These are phyloP conservation scores for Carollia perspicillata DNA, from an alignment of 2,113 vertebrate species.

Conservation along the genomic window DNA sequence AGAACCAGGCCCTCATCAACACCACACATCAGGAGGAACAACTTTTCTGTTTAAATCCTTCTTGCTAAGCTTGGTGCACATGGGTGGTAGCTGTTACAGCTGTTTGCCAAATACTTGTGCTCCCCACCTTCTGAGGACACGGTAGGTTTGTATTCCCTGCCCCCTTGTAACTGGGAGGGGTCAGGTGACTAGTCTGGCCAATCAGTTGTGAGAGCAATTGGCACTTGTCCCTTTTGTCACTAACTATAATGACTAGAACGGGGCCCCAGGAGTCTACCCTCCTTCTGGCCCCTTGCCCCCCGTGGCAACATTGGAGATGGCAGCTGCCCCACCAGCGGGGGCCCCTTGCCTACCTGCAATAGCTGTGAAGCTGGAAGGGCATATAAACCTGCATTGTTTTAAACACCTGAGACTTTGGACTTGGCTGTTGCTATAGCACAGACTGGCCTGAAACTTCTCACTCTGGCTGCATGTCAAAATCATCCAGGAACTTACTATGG, in stretches of 20 bases:
- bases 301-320: not conserved
- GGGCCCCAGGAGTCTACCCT: not conserved
- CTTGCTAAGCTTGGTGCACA: not conserved
- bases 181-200: not conserved
- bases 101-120: not conserved
- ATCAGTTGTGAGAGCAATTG: not conserved
- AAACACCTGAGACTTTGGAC: not conserved
- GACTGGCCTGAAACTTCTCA: not conserved
- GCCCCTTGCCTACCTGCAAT: not conserved
- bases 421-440: too few relatives aligned
- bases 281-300: not conserved
- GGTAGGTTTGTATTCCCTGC: not conserved
- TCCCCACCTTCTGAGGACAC: not conserved
- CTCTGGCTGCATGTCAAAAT: not conserved
- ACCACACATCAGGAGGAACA: fast-evolving
- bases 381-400: too few relatives aligned
- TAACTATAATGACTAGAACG: not conserved
- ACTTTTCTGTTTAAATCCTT: not conserved
- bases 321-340: not conserved
- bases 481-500: too few relatives aligned
- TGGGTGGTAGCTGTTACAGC: not conserved
- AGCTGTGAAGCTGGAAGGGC: not conserved
- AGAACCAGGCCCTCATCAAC: not conserved
- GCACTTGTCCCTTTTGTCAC: not conserved
- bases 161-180: not conserved